These are phyloP conservation scores for Scarus forsteni DNA, from an alignment of 2,797 vertebrate genomes.

Conservation along the genomic window DNA sequence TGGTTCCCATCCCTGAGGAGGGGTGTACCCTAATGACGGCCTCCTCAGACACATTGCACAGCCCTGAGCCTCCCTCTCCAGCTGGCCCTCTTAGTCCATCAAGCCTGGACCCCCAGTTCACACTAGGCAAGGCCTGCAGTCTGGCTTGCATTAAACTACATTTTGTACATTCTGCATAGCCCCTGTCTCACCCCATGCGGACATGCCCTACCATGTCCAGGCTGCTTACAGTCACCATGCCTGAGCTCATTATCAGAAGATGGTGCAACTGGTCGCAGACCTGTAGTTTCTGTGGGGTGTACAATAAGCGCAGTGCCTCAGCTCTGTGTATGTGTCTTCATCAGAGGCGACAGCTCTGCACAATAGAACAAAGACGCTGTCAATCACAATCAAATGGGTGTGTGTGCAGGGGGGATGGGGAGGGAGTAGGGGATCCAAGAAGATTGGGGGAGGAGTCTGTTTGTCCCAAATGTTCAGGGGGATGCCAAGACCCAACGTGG, in stretches of 20 bases:
- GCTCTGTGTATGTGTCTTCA: conserved; percentile 85
- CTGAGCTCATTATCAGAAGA: conserved; percentile 8
- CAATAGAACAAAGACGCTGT: conserved; percentile 88
- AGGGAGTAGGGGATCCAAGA: conserved; percentile 45
- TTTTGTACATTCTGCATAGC: conserved; percentile 12
- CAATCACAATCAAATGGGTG: conserved; percentile 88
- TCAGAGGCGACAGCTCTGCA: conserved; percentile 86
- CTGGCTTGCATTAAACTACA: conserved; percentile 17
- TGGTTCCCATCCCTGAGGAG: conserved; percentile 88
- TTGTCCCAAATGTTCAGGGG: conserved; percentile 76
- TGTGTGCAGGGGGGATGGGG: conserved; percentile 55
- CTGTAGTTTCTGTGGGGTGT: conserved; percentile 55
- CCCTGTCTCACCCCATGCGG: conserved; percentile 14
- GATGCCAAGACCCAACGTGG: conserved; percentile 74
- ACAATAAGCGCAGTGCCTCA: conserved; percentile 62
- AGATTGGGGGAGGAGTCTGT: conserved; percentile 73
- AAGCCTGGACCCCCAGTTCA: conserved; percentile 61
- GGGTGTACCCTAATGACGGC: conserved; percentile 82
- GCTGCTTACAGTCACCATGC: conserved; percentile 3
- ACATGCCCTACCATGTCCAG: conserved; percentile 3
- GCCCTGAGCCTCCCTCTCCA: conserved; percentile 79
- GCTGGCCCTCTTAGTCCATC: conserved; percentile 73
- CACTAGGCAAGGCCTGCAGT: conserved; percentile 31
- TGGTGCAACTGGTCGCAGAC: conserved; percentile 65
- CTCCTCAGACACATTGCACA: conserved; percentile 79